These are phyloP conservation scores for Epirrhoe tristata DNA, from an alignment of 2,888 invertebrate species.

Conservation along the genomic window DNA sequence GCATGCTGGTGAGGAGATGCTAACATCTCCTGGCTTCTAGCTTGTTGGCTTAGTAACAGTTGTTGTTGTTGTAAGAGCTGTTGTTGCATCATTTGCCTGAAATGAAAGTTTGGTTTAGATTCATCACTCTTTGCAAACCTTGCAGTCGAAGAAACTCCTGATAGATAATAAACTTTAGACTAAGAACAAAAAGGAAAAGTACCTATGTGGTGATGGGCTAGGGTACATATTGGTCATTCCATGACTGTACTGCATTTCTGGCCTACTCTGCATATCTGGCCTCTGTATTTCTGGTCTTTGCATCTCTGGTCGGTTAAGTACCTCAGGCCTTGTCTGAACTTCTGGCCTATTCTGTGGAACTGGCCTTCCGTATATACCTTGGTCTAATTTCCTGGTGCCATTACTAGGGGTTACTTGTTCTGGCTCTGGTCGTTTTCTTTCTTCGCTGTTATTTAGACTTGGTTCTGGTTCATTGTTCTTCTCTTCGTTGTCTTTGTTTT, in stretches of 20 bases:
- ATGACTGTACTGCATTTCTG: conserved; percentile 72
- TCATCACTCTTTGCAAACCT: not conserved
- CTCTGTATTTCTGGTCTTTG: conserved; percentile 81
- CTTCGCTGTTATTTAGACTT: conserved; percentile 87
- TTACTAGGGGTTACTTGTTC: conserved; percentile 77
- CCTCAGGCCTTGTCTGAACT: conserved; percentile 58
- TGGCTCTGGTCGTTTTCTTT: conserved; percentile 75
- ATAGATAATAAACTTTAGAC: not conserved
- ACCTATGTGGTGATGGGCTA: conserved; percentile 81
- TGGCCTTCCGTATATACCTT: conserved; percentile 87
- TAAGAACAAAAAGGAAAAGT: conserved; percentile 18
- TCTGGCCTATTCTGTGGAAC: conserved; percentile 80
- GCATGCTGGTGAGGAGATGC: conserved; percentile 66
- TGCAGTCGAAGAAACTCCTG: not conserved
- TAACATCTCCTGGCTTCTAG: conserved; percentile 86
- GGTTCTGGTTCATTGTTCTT: conserved; percentile 79
- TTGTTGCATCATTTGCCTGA: conserved; percentile 78
- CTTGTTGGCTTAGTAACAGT: conserved; percentile 78
- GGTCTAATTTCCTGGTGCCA: conserved; percentile 82
- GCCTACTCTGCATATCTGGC: conserved; percentile 62
- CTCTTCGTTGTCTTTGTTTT: conserved; percentile 86
- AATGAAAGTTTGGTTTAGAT: conserved; percentile 18
- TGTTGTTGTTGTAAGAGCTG: conserved; percentile 82
- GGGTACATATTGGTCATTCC: conserved; percentile 72
- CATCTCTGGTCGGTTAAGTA: conserved; percentile 28